A percentile compares a stretch with the other conserved stretches of the same genome.
These are phyloP conservation scores for Sturnus vulgaris DNA, from an alignment of 2,113 vertebrate species.

Conservation along the genomic window DNA sequence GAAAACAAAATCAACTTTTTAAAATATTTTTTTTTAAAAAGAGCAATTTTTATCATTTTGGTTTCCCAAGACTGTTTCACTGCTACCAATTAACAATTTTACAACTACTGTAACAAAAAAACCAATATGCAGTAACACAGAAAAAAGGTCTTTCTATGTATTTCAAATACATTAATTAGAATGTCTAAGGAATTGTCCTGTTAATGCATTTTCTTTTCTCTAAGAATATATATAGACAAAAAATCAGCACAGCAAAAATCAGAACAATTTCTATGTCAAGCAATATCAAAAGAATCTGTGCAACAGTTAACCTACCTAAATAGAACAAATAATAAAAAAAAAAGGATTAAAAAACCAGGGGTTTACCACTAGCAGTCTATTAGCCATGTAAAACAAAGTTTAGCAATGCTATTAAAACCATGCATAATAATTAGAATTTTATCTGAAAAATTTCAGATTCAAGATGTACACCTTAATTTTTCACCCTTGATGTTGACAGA, in stretches of 20 bases:
- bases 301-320: background rate
- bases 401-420: background rate
- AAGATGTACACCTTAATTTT: background rate
- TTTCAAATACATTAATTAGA: background rate
- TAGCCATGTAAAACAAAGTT: background rate
- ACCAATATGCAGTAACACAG: background rate
- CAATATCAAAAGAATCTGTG: background rate
- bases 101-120: background rate
- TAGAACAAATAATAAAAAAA: background rate
- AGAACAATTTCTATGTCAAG: background rate
- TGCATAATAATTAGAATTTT: background rate
- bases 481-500: background rate
- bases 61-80: background rate
- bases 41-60: background rate
- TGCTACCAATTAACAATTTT: background rate
- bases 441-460: background rate
- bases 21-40: background rate
- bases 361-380: background rate
- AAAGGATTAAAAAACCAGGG: rapidly evolving
- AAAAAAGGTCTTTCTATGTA: background rate
- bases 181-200: background rate
- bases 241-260: background rate
- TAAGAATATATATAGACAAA: background rate
- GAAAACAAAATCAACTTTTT: background rate
- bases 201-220: background rate